These are phyloP conservation scores for Ernsta delagoae DNA, from an alignment of 2,888 invertebrate species.

Conservation along the genomic window DNA sequence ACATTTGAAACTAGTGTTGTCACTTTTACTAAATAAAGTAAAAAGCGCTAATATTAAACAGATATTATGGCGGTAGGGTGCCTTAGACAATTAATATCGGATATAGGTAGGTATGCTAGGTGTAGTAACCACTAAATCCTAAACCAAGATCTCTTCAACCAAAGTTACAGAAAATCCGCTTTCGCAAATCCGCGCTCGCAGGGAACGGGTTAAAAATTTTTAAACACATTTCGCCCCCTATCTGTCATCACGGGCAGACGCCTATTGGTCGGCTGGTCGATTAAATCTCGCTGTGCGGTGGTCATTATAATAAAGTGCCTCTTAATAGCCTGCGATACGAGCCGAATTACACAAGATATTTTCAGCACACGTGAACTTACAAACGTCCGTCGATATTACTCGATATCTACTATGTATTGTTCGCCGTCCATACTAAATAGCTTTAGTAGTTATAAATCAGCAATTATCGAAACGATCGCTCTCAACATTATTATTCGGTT, in stretches of 20 bases:
- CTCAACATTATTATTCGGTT: conserved; percentile 27
- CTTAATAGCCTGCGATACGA: conserved; percentile 67
- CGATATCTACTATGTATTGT: conserved; percentile 46
- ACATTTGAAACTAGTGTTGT: too few relatives aligned
- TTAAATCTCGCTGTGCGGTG: conserved; percentile 72
- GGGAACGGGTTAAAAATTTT: conserved; percentile 62
- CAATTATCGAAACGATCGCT: conserved; percentile 34
- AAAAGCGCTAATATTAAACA: too few relatives aligned
- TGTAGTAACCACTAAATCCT: too few relatives aligned
- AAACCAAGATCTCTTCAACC: too few relatives aligned
- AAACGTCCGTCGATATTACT: conserved; percentile 37
- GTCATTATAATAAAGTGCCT: conserved; percentile 72
- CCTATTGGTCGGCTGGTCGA: conserved; percentile 53
- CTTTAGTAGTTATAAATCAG: conserved; percentile 32
- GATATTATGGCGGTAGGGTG: too few relatives aligned
- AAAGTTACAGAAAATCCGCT: neutral
- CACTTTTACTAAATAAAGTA: too few relatives aligned
- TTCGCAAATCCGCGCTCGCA: conserved; percentile 36
- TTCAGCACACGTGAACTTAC: conserved; percentile 54
- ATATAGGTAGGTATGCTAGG: too few relatives aligned
- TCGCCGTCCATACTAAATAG: conserved; percentile 41
- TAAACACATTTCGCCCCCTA: conserved; percentile 72
- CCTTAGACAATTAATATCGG: too few relatives aligned
- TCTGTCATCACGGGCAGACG: conserved; percentile 77
- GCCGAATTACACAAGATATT: conserved; percentile 54